These are phyloP conservation scores for Coecobrya sp. DNA, from an alignment of 2,888 invertebrate species.

Conservation along the genomic window DNA sequence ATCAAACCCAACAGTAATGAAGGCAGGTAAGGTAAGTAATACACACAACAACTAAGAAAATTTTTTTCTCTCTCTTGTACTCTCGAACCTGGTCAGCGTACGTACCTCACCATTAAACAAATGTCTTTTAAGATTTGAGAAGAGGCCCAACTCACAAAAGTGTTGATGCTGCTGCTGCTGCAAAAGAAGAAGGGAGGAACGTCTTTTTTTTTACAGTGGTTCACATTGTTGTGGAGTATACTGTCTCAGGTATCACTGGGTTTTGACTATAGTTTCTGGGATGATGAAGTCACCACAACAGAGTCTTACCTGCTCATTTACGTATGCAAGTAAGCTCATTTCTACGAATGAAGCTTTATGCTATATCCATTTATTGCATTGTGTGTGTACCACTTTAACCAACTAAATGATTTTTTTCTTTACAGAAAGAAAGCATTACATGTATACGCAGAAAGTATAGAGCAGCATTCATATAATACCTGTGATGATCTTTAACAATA, in stretches of 20 bases:
- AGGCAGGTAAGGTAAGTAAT: conserved; percentile 54
- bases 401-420: background rate
- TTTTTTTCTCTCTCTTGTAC: conserved; percentile 3
- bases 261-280: background rate
- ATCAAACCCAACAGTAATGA: conserved; percentile 32
- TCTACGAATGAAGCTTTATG: conserved; percentile 9
- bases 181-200: conserved; percentile 2
- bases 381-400: conserved; percentile 23
- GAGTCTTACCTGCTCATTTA: background rate
- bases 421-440: background rate
- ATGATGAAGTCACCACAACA: background rate
- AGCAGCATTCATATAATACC: background rate
- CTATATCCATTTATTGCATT: background rate
- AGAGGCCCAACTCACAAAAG: conserved; percentile 6
- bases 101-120: background rate
- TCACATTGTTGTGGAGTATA: conserved; percentile 14
- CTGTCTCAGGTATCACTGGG: background rate
- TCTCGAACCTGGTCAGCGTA: no score
- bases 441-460: background rate
- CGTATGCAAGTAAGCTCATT: conserved; percentile 1
- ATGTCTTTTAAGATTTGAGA: background rate
- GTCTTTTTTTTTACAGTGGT: conserved; percentile 11
- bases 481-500: background rate
- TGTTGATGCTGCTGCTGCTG: background rate
- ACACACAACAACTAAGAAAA: background rate